These are phyloP conservation scores for Alauda arvensis DNA, from an alignment of 2,797 vertebrate genomes.

Conservation along the genomic window DNA sequence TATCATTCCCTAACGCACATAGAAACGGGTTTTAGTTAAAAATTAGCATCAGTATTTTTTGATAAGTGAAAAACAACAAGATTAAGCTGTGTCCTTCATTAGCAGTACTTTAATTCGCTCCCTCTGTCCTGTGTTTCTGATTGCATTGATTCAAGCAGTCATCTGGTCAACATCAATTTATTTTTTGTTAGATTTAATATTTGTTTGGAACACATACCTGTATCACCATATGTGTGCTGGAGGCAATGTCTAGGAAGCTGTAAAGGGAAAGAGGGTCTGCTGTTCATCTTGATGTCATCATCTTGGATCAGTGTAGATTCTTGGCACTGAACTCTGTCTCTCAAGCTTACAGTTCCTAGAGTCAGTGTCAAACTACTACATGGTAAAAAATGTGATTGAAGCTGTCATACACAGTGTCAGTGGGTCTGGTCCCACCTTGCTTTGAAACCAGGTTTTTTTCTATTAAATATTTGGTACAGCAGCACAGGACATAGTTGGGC, in stretches of 20 bases:
- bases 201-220: neutral
- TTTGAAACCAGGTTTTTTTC: neutral
- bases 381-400: neutral
- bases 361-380: neutral
- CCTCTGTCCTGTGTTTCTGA: neutral
- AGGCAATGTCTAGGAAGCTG: neutral
- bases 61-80: too few relatives aligned
- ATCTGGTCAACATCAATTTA: neutral
- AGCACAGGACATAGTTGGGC: neutral
- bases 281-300: neutral
- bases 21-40: neutral
- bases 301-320: neutral
- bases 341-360: neutral
- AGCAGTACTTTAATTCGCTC: neutral
- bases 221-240: neutral
- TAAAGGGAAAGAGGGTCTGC: neutral
- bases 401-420: neutral
- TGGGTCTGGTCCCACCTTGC: neutral
- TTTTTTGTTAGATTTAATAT: neutral
- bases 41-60: neutral
- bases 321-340: neutral
- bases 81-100: neutral
- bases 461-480: neutral
- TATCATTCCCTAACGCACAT: rapidly evolving
- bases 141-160: neutral